A percentile compares a stretch with the other conserved stretches of the same genome.
Conservation (phyloP, 2,888 invertebrate genomes). For the Mesorhabditis belari region DNA sequence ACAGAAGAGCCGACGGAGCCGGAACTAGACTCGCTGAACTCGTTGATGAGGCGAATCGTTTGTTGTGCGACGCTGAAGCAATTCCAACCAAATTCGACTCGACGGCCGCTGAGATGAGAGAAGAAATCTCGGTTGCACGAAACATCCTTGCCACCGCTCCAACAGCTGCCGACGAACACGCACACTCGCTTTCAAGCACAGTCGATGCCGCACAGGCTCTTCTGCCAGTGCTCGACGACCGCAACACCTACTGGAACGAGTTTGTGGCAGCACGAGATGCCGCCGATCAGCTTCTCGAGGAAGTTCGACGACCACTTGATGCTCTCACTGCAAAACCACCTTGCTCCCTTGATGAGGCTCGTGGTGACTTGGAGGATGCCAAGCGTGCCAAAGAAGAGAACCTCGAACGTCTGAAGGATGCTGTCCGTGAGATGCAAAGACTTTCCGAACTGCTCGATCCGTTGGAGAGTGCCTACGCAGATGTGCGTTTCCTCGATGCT, state of each 20-base stretch:
- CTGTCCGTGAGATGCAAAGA: conserved; percentile 23
- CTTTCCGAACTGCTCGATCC: conserved; percentile 35
- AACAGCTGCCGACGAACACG: conserved; percentile 11
- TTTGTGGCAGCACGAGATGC: conserved; percentile 31
- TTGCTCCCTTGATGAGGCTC: conserved; percentile 12
- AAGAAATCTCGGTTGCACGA: background rate
- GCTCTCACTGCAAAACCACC: conserved; percentile 12
- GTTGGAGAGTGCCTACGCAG: conserved; percentile 36
- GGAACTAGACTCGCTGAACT: conserved; percentile 1
- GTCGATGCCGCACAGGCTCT: conserved; percentile 16
- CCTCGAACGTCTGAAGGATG: conserved; percentile 14
- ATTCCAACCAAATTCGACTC: conserved; percentile 4
- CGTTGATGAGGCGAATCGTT: conserved; percentile 3
- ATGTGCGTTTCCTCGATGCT: conserved; percentile 40
- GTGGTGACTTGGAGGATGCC: conserved; percentile 12
- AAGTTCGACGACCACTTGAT: conserved; percentile 18
- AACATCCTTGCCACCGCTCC: conserved; percentile 9
- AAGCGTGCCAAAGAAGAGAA: conserved; percentile 11
- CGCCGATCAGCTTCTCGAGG: conserved; percentile 25
- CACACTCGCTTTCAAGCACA: conserved; percentile 13
- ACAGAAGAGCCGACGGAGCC: background rate
- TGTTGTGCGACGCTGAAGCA: conserved; percentile 5
- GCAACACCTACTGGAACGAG: conserved; percentile 21
- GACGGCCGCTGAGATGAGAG: background rate
- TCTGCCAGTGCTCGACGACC: conserved; percentile 22